Evolutionary conservation across 2,888 invertebrate species (phyloP), one percentile per base, ranked within the genome.

Genomic region (Rhagium mordax): DNA sequence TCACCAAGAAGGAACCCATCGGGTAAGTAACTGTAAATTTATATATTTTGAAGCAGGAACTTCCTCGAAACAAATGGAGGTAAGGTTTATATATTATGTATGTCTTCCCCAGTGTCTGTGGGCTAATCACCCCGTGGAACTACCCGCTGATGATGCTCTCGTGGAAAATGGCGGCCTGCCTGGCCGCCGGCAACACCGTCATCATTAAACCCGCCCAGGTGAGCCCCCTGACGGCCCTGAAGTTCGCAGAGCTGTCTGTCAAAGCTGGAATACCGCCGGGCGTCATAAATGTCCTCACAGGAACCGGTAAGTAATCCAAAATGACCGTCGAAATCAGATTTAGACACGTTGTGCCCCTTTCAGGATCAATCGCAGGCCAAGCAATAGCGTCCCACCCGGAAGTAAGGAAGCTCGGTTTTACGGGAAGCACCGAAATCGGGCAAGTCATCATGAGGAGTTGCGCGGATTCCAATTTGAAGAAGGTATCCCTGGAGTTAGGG

Each of bases 111-210:
- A 93, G 97, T 0, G 98, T 98, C 2, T 97, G 96, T 83, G 98
- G 94, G 0, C 89, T 98, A 15, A 93, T 98, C 15, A 98, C 98
- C 0, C 98, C 98, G 0, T 99, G 98, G 98, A 98, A 98, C 87
- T 99, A 98, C 87, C 98, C 98, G 0, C 89, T 99, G 8, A 98
- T 99, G 98, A 99, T 98, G 98, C 88, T 98, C 10, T 96, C 97
- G 0, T 98, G 98, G 98, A 98, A 98, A 88, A 97, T 98, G 97
- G 98, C 98, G 0, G 97, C 98, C 2, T 98, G 98, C 84, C 89
- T 98, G 59, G 98, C 98, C 0, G 98, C 98, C 7, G 98, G 98
- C 41, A 98, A 98, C 86, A 98, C 98, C 0, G 97, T 98, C 0
- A 93, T 98, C 0, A 95, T 98, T 87, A 98, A 98, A 87, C 98